phyloP scores from a whole-genome alignment of 2,113 vertebrate species.

The Corvus moneduloides region DNA sequence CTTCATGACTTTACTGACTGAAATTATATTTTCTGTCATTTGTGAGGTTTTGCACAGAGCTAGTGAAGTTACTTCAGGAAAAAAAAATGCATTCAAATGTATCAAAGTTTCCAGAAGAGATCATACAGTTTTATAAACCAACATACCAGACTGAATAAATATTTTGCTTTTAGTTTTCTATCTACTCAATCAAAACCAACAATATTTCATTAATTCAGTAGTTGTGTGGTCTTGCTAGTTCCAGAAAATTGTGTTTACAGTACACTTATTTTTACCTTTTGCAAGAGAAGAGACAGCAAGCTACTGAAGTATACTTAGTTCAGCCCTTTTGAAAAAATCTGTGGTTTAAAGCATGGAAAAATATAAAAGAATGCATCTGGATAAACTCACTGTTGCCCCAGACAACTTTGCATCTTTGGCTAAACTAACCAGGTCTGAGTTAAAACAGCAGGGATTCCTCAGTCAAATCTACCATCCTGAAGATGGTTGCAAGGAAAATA shows the following conservation, averaged over 20 bases:
- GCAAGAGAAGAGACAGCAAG: background rate
- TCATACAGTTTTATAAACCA: background rate
- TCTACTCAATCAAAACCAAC: background rate
- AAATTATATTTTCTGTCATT: background rate
- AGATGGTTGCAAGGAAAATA: background rate
- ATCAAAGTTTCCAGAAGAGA: background rate
- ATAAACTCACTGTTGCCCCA: background rate
- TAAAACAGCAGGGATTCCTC: background rate
- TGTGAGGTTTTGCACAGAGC: background rate
- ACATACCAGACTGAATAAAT: constrained; percentile 22
- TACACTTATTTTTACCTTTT: background rate
- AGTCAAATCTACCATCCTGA: background rate
- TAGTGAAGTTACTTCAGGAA: background rate
- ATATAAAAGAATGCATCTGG: background rate
- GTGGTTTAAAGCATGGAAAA: background rate
- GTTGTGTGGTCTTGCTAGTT: background rate
- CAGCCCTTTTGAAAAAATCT: background rate
- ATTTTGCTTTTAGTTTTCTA: constrained; percentile 26
- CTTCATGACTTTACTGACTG: background rate
- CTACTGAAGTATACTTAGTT: background rate
- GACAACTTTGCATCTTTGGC: background rate
- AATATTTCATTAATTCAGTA: background rate
- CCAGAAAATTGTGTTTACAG: background rate
- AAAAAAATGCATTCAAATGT: background rate
- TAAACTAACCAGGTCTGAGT: background rate